These are phyloP conservation scores for Capromys pilorides DNA, from an alignment of 2,797 vertebrate genomes.

Conservation along the genomic window DNA sequence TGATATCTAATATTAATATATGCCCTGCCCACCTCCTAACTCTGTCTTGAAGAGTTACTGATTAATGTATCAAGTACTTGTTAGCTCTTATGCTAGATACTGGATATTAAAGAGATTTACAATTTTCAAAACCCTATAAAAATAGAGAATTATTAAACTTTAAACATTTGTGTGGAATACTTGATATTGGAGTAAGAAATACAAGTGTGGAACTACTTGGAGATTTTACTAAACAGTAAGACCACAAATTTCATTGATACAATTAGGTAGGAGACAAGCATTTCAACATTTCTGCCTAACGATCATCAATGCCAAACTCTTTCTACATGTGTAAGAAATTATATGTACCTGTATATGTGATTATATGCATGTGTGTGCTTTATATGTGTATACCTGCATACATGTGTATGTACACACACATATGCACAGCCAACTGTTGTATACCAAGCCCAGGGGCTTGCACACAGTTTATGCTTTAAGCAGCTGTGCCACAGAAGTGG, in stretches of 20 bases:
- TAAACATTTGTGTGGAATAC: constrained; percentile 24
- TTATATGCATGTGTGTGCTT: background rate
- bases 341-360: background rate
- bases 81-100: background rate
- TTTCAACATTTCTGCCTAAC: constrained; percentile 52
- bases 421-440: background rate
- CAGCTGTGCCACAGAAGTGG: background rate
- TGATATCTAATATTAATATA: background rate
- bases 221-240: constrained; percentile 27
- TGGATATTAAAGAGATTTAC: constrained; percentile 40
- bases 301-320: constrained; percentile 24
- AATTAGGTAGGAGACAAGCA: constrained; percentile 33
- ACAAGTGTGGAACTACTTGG: background rate
- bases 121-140: constrained; percentile 42
- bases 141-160: constrained; percentile 43
- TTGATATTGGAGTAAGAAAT: constrained; percentile 35
- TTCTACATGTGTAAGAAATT: background rate
- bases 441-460: background rate
- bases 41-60: background rate
- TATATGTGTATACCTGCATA: no score
- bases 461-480: constrained; percentile 22
- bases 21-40: background rate
- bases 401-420: background rate
- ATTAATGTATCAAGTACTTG: background rate
- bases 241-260: background rate